Percentiles rank a stretch among this genome's conserved stretches.
These are phyloP conservation scores for Diceros bicornis DNA, from an alignment of 2,797 vertebrate genomes.

Conservation along the genomic window DNA sequence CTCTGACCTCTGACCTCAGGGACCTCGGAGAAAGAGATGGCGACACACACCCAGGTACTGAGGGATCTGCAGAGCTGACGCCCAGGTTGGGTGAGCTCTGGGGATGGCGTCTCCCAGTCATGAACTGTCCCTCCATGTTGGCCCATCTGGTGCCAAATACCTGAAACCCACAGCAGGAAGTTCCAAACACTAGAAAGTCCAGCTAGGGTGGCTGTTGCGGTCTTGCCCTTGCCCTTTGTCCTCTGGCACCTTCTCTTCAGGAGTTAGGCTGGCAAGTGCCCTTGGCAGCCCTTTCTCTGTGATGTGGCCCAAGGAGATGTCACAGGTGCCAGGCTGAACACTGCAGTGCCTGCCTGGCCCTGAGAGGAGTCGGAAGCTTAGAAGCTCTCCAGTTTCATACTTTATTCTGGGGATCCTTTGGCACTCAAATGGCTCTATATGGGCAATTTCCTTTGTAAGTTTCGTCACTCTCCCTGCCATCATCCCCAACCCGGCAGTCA, in stretches of 20 bases:
- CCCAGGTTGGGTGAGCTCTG: not conserved
- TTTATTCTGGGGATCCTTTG: rapidly evolving
- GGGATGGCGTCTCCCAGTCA: rapidly evolving
- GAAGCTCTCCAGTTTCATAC: not conserved
- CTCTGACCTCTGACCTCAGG: rapidly evolving
- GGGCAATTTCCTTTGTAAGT: not conserved
- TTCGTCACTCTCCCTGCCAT: rapidly evolving
- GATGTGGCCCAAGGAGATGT: rapidly evolving
- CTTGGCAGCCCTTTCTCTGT: no score
- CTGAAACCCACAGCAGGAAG: rapidly evolving
- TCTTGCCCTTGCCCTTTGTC: not conserved
- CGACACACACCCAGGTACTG: not conserved
- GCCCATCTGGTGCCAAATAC: no score
- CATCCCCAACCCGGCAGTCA: rapidly evolving
- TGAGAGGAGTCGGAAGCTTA: rapidly evolving
- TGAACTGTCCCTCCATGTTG: rapidly evolving
- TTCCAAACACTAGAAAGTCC: rapidly evolving
- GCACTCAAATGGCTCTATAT: rapidly evolving
- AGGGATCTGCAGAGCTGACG: not conserved
- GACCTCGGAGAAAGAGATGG: not conserved
- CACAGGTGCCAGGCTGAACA: not conserved
- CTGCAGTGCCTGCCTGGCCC: rapidly evolving
- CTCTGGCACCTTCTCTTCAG: no score
- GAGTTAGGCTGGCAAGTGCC: rapidly evolving
- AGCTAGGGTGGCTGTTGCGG: no score